phyloP scores from a whole-genome alignment of 2,797 vertebrate species.

The Hipposideros larvatus region DNA sequence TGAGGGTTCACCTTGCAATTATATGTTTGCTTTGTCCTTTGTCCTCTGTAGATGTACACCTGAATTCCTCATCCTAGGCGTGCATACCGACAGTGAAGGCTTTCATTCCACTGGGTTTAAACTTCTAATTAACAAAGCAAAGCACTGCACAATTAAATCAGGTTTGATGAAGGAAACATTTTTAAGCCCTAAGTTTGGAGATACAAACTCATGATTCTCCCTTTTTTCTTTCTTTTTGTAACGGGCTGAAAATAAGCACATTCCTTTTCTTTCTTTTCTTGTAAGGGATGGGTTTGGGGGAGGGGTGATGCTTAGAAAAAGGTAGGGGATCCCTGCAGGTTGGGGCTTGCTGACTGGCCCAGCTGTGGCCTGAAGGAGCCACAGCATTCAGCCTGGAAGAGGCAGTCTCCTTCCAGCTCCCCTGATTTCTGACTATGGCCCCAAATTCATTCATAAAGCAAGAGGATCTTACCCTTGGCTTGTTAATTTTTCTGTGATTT shows the following conservation, averaged over 20 bases:
- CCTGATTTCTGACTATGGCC: background rate
- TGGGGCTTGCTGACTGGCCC: background rate
- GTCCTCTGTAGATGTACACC: background rate
- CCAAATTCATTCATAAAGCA: background rate
- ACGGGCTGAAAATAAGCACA: background rate
- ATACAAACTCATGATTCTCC: background rate
- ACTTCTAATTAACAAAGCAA: background rate
- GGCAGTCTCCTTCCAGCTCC: background rate
- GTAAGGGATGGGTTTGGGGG: background rate
- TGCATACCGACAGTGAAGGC: background rate
- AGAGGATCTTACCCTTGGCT: background rate
- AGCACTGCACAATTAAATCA: background rate
- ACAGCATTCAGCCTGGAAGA: background rate
- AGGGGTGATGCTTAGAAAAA: background rate
- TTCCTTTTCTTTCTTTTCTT: background rate
- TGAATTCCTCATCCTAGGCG: background rate
- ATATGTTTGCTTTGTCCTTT: slow-evolving; percentile 14
- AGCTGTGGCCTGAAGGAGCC: background rate
- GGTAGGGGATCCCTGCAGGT: background rate
- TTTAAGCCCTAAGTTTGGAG: background rate
- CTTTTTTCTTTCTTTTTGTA: background rate
- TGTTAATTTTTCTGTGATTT: background rate
- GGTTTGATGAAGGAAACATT: background rate
- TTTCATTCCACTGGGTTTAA: background rate
- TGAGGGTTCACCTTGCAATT: slow-evolving; percentile 27